These are phyloP conservation scores for Colaptes auratus DNA, from an alignment of 2,113 vertebrate genomes.

Conservation along the genomic window DNA sequence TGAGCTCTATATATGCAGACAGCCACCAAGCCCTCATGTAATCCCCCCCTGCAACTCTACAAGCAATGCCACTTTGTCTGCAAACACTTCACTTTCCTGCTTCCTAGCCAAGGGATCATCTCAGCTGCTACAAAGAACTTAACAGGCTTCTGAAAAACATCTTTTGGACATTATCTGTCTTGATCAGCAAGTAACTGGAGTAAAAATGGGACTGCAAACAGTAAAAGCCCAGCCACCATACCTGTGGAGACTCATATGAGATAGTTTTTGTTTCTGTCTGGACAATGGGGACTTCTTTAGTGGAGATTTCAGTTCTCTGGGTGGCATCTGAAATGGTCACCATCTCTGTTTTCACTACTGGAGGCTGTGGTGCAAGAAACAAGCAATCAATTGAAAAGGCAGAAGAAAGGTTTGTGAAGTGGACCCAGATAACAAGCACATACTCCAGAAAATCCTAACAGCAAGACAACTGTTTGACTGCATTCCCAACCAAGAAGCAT, in stretches of 20 bases:
- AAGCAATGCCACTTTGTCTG: not conserved
- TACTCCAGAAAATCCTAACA: not conserved
- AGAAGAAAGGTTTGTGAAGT: not conserved
- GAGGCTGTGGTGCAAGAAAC: constrained; percentile 85
- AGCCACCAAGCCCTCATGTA: not conserved
- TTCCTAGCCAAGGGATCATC: not conserved
- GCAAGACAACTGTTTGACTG: not conserved
- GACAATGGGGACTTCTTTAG: constrained; percentile 98
- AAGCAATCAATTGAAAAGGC: constrained; percentile 68
- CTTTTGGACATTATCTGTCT: not conserved
- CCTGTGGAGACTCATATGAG: constrained; percentile 97
- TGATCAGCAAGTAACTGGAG: not conserved
- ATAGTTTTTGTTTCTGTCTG: constrained; percentile 99
- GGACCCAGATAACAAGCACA: constrained; percentile 2
- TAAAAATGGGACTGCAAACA: not conserved
- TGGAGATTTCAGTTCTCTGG: constrained; percentile 97
- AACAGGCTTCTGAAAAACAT: not conserved
- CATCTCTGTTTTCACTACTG: constrained; percentile 99
- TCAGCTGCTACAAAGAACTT: not conserved
- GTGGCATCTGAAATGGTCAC: constrained; percentile 98
- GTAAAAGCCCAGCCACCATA: constrained; percentile 54
- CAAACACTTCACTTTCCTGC: not conserved
- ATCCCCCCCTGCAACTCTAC: not conserved
- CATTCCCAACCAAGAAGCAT: not conserved
- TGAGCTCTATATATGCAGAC: not conserved